Percentiles rank a stretch among this genome's conserved stretches.
These are phyloP conservation scores for Heliconius hewitsoni DNA, from an alignment of 1,140 invertebrate genomes.

Conservation along the genomic window DNA sequence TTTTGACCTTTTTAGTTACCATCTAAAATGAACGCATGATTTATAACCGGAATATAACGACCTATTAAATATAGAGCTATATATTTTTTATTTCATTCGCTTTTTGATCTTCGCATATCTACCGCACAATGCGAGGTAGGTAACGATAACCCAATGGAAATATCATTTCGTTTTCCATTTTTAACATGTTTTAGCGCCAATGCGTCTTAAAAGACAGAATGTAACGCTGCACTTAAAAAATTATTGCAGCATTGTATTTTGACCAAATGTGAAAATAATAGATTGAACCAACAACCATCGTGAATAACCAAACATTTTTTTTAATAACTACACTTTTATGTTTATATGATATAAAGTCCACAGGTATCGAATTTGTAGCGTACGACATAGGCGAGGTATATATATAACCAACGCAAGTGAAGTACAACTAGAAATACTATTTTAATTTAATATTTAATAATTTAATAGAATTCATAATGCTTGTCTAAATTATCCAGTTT, in stretches of 20 bases:
- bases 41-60: conserved; percentile 5
- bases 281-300: too few relatives aligned
- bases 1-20: conserved; percentile 10
- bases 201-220: too few relatives aligned
- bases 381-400: not conserved
- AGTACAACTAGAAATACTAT: not conserved
- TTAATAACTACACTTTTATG: too few relatives aligned
- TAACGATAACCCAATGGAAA: not conserved
- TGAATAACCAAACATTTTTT: too few relatives aligned
- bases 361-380: not conserved
- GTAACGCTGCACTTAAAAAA: too few relatives aligned
- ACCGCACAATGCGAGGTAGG: not conserved
- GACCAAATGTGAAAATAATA: too few relatives aligned
- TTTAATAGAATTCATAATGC: not conserved
- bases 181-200: too few relatives aligned
- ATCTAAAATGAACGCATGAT: conserved; percentile 5
- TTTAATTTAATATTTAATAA: not conserved
- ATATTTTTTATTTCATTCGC: not conserved
- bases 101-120: conserved; percentile 1
- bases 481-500: conserved; percentile 3
- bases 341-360: not conserved
- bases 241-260: too few relatives aligned
- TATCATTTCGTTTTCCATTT: too few relatives aligned
- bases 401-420: not conserved
- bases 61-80: conserved; percentile 14